Base-by-base conservation (phyloP, 2,797 vertebrate genomes). In the Danio jaintianensis region DNA sequence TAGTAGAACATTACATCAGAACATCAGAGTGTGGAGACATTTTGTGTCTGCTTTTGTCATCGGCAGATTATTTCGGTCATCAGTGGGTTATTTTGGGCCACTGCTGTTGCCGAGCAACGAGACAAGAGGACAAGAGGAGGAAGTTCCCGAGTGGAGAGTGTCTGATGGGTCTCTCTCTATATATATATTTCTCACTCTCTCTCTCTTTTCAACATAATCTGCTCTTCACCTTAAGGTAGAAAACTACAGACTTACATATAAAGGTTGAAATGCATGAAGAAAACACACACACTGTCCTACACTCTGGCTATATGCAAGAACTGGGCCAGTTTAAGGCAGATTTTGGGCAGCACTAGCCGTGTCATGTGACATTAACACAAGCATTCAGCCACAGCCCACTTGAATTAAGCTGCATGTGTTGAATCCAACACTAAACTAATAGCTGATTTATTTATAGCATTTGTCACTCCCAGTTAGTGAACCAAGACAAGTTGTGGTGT, bases 91-190 rank as follows among this genome's bases (percentile, higher is more conserved):
- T 94, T 94, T 94, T 91, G 87, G 93, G 93, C 86, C 86, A 82
- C 88, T 80, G 87, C 91, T 91, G 93, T 95, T 94, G 91, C 94
- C 91, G 92, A 91, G 94, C 93, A 92, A 94, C 93, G 90, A 91
- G 92, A 91, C 93, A 90, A 90, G 87, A 90, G 85, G 88, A 84
- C 88, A 89, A 85, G 87, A 82, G 87, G 85, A 91, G 88, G 90
- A 93, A 91, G 91, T 92, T 92, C 92, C 92, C 92, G 85, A 85
- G 87, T 90, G 90, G 86, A 85, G 85, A 85, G 93, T 92, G 93
- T 90, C 82, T 82, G 53, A 61, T 78, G 69, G 29, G 67, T 70
- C 69, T 58, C 75, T 59, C 67, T 22, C 20, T 22, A 50, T 47
- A 8, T 38, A 47, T 48, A 15, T 50, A 43, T 50, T 52, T 10